phyloP scores from a whole-genome alignment of 2,888 invertebrate genomes.

The Hetaerina titia region DNA sequence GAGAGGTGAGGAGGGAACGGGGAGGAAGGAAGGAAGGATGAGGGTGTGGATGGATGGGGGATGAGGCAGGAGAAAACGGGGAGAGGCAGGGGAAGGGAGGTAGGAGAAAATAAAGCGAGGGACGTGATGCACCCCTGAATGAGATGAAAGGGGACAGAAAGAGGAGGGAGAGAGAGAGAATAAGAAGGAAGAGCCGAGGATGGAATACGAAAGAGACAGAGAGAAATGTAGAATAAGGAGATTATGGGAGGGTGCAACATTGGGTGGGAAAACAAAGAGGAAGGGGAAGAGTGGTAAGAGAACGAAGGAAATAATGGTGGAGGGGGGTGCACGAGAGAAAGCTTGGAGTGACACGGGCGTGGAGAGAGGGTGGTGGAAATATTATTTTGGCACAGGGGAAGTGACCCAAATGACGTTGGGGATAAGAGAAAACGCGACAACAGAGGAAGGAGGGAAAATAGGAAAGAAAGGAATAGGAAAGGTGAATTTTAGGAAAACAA shows the following conservation, averaged over 20 bases:
- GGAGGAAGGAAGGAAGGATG: background rate
- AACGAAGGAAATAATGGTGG: background rate
- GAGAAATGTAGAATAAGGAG: background rate
- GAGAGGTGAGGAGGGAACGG: background rate
- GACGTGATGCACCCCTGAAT: background rate
- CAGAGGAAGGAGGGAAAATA: background rate
- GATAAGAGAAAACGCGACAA: background rate
- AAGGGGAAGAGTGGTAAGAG: background rate
- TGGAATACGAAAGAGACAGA: background rate
- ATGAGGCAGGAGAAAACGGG: background rate
- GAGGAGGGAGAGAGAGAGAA: background rate
- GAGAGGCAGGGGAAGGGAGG: no score
- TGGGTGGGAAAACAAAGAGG: background rate
- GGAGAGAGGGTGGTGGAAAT: background rate
- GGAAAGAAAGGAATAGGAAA: background rate
- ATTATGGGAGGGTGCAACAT: background rate
- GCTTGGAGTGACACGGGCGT: background rate
- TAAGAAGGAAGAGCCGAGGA: background rate
- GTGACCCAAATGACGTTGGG: slow-evolving; percentile 32
- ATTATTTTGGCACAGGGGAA: background rate
- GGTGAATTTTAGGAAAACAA: background rate
- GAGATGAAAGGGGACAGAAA: background rate
- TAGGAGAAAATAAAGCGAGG: slow-evolving; percentile 23
- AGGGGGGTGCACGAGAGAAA: background rate
- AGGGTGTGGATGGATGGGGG: background rate